Percentiles rank a stretch among this genome's conserved stretches.
Evolutionary conservation across 2,797 vertebrate genomes (phyloP).

Genomic region (Sebastes cheni): DNA sequence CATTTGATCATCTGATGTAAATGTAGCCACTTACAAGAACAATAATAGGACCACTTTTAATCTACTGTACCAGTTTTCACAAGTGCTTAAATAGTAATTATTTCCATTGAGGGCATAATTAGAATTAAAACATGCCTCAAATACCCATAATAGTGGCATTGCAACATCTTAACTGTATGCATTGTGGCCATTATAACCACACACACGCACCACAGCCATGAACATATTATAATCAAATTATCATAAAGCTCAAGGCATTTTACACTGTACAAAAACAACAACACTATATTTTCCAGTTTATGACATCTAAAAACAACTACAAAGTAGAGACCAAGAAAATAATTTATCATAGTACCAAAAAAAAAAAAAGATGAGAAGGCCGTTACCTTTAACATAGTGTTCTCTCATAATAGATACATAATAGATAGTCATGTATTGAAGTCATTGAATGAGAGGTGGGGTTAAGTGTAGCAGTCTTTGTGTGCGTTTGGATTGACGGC

Average conservation of each 20-base stretch:
- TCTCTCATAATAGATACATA: slow-evolving; percentile 39
- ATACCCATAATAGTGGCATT: slow-evolving; percentile 46
- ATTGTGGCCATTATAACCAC: slow-evolving; percentile 18
- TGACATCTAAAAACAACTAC: slow-evolving; percentile 66
- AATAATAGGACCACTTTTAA: slow-evolving; percentile 31
- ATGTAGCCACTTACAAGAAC: slow-evolving; percentile 33
- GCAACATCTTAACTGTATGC: slow-evolving; percentile 25
- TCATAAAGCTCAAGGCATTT: slow-evolving; percentile 48
- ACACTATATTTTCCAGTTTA: slow-evolving; percentile 73
- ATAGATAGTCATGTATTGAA: slow-evolving; percentile 26
- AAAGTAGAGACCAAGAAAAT: slow-evolving; percentile 70
- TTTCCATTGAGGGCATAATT: slow-evolving; percentile 34
- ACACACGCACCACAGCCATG: neutral
- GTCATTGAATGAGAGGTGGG: slow-evolving; percentile 2
- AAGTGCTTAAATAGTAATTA: slow-evolving; percentile 63
- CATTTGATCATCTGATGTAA: slow-evolving; percentile 43
- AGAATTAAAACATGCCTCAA: slow-evolving; percentile 46
- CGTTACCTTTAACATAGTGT: slow-evolving; percentile 36
- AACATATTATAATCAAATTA: slow-evolving; percentile 11
- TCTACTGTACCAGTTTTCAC: slow-evolving; percentile 40
- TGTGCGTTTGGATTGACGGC: slow-evolving; percentile 35
- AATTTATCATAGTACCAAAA: slow-evolving; percentile 75
- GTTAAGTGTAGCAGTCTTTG: slow-evolving; percentile 25
- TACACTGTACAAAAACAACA: slow-evolving; percentile 65
- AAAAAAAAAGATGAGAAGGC: slow-evolving; percentile 40